Percentiles rank a stretch among this genome's conserved stretches.
These are phyloP conservation scores for Stomorhina lunata DNA, from an alignment of 2,888 invertebrate species.

Conservation along the genomic window DNA sequence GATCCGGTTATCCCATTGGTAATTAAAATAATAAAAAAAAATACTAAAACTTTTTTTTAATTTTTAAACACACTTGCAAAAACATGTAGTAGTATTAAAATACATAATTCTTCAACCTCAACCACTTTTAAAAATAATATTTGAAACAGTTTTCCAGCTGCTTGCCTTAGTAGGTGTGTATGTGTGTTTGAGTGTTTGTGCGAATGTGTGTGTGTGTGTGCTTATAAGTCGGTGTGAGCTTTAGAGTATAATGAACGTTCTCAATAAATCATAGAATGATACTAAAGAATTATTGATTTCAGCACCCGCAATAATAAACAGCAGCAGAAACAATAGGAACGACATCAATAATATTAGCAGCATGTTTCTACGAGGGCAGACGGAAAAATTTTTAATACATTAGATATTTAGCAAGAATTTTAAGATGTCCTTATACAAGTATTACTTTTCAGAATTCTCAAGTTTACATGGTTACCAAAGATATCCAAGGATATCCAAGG, in stretches of 20 bases:
- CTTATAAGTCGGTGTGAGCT: slow-evolving; percentile 1
- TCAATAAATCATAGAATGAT: slow-evolving; percentile 49
- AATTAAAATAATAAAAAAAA: slow-evolving; percentile 9
- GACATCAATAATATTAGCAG: not conserved
- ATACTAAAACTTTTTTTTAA: not conserved
- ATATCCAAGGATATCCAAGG: no score
- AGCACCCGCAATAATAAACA: slow-evolving; percentile 60
- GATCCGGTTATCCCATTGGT: slow-evolving; percentile 35
- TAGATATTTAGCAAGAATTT: no score
- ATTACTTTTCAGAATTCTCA: not conserved
- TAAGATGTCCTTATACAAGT: not conserved
- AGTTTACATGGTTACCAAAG: no score
- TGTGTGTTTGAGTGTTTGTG: not conserved
- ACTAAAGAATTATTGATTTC: slow-evolving; percentile 62
- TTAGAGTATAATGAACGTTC: slow-evolving; percentile 18
- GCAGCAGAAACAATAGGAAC: slow-evolving; percentile 3
- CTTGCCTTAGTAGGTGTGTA: not conserved
- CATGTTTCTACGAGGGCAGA: not conserved
- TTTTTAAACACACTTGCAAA: slow-evolving; percentile 23
- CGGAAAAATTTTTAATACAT: not conserved
- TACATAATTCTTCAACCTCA: not conserved
- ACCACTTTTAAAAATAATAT: slow-evolving; percentile 24
- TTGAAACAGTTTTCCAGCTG: slow-evolving; percentile 51
- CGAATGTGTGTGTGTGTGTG: not conserved
- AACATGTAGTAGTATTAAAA: slow-evolving; percentile 7